Percentiles rank a stretch among this genome's conserved stretches.
These are phyloP conservation scores for Pseudorhombus dupliciocellatus DNA, from an alignment of 2,113 vertebrate genomes.

Conservation along the genomic window DNA sequence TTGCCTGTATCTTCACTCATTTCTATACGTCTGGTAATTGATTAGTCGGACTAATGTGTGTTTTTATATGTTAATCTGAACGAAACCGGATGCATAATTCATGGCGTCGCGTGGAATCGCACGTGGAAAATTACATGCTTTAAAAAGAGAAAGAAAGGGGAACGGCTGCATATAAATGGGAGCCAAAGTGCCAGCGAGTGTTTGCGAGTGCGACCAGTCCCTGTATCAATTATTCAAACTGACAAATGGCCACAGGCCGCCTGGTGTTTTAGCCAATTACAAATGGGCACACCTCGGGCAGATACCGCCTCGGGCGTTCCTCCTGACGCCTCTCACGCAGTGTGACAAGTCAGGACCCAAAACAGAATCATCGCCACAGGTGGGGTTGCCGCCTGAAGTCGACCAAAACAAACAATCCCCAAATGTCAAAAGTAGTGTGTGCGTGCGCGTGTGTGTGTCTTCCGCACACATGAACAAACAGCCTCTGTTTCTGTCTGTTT, in stretches of 20 bases:
- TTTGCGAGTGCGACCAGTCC: slow-evolving; percentile 66
- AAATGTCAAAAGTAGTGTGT: slow-evolving; percentile 65
- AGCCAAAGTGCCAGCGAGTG: slow-evolving; percentile 50
- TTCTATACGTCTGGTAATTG: slow-evolving; percentile 68
- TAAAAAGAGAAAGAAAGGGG: neutral
- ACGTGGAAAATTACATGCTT: slow-evolving; percentile 25
- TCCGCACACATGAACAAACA: slow-evolving; percentile 14
- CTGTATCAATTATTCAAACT: slow-evolving; percentile 78
- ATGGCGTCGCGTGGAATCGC: slow-evolving; percentile 23
- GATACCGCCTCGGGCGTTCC: slow-evolving; percentile 61
- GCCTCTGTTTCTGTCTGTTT: neutral
- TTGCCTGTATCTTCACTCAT: slow-evolving; percentile 69
- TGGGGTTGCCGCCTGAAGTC: slow-evolving; percentile 65
- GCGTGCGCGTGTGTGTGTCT: slow-evolving; percentile 10
- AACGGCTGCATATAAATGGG: slow-evolving; percentile 39
- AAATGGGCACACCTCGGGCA: slow-evolving; percentile 74
- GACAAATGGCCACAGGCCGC: slow-evolving; percentile 75
- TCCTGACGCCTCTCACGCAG: slow-evolving; percentile 64
- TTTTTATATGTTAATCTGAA: slow-evolving; percentile 69
- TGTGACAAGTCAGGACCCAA: slow-evolving; percentile 75
- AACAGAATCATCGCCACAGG: slow-evolving; percentile 74
- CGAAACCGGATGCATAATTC: slow-evolving; percentile 62
- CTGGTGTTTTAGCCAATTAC: slow-evolving; percentile 78
- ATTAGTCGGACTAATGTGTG: slow-evolving; percentile 69
- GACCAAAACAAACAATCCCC: slow-evolving; percentile 71